Base-by-base conservation (phyloP, 2,888 invertebrate genomes). In the Drosophila paucipuncta region DNA sequence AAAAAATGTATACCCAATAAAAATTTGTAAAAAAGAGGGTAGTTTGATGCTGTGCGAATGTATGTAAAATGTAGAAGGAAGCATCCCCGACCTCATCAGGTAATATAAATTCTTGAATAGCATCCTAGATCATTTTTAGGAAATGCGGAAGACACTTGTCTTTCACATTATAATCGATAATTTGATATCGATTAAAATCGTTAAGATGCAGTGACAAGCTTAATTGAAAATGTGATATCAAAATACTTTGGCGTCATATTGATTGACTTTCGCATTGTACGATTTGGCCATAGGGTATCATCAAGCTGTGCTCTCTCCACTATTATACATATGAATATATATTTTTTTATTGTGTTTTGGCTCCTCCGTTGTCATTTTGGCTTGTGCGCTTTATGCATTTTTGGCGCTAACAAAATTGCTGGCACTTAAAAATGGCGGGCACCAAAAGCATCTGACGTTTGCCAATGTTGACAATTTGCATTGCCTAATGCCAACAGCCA, bases 381-480 rank as follows among this genome's bases (percentile, higher is more conserved):
- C 47, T 28, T 61, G 30, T 33, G 47, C 31, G 53, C 72, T 73
- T 79, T 68, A 75, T 84, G 77, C 75, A 75, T 71, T 77, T 81
- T 58, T 62, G 76, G 58, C 61, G 67, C 74, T 69, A 41, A 33
- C 64, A 78, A 75, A 79, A 79, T 70, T 63, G 72, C 80, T 82
- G 81, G 65, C 81, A 73, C 81, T 83, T 73, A 70, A 80, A 78
- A 65, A 61, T 72, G 67, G 55, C 67, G 68, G 64, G 70, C 68
- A 62, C 58, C 55, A 79, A 77, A 76, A 64, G 58, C 72, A 76
- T 78, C 78, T 80, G 80, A 82, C 76, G 72, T 76, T 80, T 76
- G 80, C 80, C 80, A 72, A 68, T 78, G 78, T 73, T 73, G 85
- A 82, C 85, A 80, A 72, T 80, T 83, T 82, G 76, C 73, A 82